These are phyloP conservation scores for Loripinus fragilis DNA, from an alignment of 2,888 invertebrate genomes.

Conservation along the genomic window DNA sequence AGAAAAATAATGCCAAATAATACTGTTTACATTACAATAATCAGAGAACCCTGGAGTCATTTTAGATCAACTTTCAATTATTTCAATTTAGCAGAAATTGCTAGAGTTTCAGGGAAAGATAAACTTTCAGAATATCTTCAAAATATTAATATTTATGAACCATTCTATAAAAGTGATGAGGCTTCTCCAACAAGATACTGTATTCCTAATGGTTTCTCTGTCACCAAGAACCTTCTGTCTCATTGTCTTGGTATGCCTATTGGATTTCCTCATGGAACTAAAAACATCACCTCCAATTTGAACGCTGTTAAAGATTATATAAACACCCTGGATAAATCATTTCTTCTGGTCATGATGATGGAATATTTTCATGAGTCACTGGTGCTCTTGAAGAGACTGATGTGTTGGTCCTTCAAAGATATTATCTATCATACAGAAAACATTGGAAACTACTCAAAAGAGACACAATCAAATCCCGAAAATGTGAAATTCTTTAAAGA, in stretches of 20 bases:
- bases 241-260: conserved; percentile 80
- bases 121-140: conserved; percentile 72
- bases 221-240: conserved; percentile 78
- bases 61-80: conserved; percentile 79
- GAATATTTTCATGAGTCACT: conserved; percentile 82
- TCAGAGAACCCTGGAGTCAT: conserved; percentile 79
- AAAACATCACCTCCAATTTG: conserved; percentile 63
- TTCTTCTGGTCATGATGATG: conserved; percentile 80
- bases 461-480: conserved; percentile 23
- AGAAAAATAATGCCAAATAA: conserved; percentile 74
- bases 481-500: conserved; percentile 65
- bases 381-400: conserved; percentile 78
- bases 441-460: conserved; percentile 58
- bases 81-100: conserved; percentile 75
- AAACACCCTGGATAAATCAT: conserved; percentile 70
- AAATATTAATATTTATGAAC: conserved; percentile 77
- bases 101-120: conserved; percentile 49
- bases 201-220: conserved; percentile 78
- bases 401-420: conserved; percentile 82
- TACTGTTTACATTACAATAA: conserved; percentile 75
- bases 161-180: conserved; percentile 66
- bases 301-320: conserved; percentile 68
- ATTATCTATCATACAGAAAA: conserved; percentile 75
- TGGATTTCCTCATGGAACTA: conserved; percentile 73
- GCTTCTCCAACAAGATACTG: conserved; percentile 67